Percentiles rank a stretch among this genome's conserved stretches.
These are phyloP conservation scores for Muscicapa comitata DNA, from an alignment of 2,797 vertebrate species.

Conservation along the genomic window DNA sequence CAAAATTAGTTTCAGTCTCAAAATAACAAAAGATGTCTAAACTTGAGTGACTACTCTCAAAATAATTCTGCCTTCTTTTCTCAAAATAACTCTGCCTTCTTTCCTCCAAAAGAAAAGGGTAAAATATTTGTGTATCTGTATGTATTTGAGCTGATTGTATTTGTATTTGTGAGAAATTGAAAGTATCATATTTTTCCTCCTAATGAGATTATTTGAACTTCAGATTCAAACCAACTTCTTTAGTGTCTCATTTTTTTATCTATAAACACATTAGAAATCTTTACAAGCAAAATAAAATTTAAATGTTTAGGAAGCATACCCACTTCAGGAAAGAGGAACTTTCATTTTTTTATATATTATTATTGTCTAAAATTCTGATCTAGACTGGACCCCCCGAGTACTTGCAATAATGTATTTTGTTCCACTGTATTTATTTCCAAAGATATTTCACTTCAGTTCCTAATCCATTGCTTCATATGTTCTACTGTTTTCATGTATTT, in stretches of 20 bases:
- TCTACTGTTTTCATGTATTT: neutral
- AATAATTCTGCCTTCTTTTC: neutral
- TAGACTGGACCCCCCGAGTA: neutral
- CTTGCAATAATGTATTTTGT: neutral
- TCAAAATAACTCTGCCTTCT: neutral
- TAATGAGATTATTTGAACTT: neutral
- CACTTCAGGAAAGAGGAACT: neutral
- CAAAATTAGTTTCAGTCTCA: neutral
- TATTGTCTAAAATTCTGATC: neutral
- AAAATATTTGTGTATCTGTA: neutral
- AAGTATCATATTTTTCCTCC: neutral
- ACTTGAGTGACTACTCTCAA: neutral
- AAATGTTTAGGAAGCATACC: accelerated
- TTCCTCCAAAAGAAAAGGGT: accelerated
- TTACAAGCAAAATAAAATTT: neutral
- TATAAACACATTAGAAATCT: neutral
- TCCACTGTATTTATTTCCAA: neutral
- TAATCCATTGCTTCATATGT: neutral
- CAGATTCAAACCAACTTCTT: neutral
- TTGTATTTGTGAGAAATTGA: neutral
- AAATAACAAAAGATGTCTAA: neutral
- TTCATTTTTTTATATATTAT: neutral
- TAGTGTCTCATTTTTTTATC: neutral
- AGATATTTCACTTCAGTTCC: neutral
- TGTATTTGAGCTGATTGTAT: neutral